These are phyloP conservation scores for Yponomeuta cagnagella DNA, from an alignment of 2,888 invertebrate genomes.

Conservation along the genomic window DNA sequence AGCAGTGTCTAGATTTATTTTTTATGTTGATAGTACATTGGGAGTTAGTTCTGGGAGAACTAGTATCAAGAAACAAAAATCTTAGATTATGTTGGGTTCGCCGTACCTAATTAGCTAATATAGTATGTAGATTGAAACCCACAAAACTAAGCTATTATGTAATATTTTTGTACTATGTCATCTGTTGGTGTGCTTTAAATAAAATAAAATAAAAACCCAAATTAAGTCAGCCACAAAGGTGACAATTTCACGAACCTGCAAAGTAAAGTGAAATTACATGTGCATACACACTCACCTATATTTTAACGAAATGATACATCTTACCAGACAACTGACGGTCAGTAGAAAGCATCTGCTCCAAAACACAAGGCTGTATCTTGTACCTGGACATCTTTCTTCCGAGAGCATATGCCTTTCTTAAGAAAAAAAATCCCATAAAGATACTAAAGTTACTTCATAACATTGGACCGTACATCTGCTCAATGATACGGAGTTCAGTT, in stretches of 20 bases:
- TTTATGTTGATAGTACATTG: too few species aligned
- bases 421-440: slow-evolving; percentile 62
- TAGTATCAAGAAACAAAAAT: too few species aligned
- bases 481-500: not conserved
- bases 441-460: slow-evolving; percentile 59
- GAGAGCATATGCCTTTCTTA: slow-evolving; percentile 58
- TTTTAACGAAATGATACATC: slow-evolving; percentile 16
- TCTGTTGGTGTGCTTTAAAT: not conserved
- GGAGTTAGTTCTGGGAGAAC: too few species aligned
- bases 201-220: not conserved
- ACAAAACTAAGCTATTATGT: too few species aligned
- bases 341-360: slow-evolving; percentile 46
- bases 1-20: too few species aligned
- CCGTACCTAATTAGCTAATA: too few species aligned
- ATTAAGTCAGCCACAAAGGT: not conserved
- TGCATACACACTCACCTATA: slow-evolving; percentile 1
- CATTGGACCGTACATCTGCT: slow-evolving; percentile 64
- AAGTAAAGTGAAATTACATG: not conserved
- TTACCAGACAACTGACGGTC: slow-evolving; percentile 13
- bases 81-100: too few species aligned
- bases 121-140: too few species aligned
- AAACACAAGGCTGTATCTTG: slow-evolving; percentile 23
- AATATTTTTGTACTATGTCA: too few species aligned
- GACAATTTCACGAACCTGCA: not conserved
- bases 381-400: slow-evolving; percentile 45